Conservation (phyloP, 1,140 invertebrate species). For the Cylas formicarius region DNA sequence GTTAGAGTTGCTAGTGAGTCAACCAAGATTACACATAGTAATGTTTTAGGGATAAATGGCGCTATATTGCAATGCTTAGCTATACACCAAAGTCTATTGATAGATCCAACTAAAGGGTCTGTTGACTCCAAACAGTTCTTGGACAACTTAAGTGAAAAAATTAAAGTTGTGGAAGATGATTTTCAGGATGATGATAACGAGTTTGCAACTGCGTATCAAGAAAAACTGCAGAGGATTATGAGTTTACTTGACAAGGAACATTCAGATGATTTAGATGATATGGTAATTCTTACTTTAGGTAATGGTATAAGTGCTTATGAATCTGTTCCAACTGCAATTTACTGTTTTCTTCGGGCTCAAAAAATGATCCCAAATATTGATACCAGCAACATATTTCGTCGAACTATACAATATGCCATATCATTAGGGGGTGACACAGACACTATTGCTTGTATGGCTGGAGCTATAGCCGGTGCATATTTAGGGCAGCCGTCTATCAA, state of each 20-base stretch:
- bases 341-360: slow-evolving; percentile 59
- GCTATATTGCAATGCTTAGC: slow-evolving; percentile 57
- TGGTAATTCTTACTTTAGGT: slow-evolving; percentile 53
- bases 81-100: slow-evolving; percentile 48
- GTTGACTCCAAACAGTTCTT: slow-evolving; percentile 49
- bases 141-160: slow-evolving; percentile 50
- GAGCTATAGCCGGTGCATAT: slow-evolving; percentile 66
- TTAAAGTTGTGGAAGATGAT: slow-evolving; percentile 47
- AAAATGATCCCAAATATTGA: slow-evolving; percentile 49
- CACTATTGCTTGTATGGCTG: slow-evolving; percentile 74
- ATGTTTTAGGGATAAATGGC: slow-evolving; percentile 59
- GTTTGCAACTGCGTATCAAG: slow-evolving; percentile 42
- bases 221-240: slow-evolving; percentile 47
- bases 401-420: slow-evolving; percentile 63
- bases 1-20: slow-evolving; percentile 46
- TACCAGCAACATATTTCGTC: slow-evolving; percentile 47
- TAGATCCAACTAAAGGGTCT: slow-evolving; percentile 42
- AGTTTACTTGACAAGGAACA: slow-evolving; percentile 41
- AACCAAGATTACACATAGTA: slow-evolving; percentile 61
- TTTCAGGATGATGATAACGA: slow-evolving; percentile 17
- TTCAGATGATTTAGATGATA: slow-evolving; percentile 40
- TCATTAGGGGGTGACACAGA: slow-evolving; percentile 73
- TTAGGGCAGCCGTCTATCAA: slow-evolving; percentile 59
- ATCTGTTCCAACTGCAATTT: slow-evolving; percentile 73
- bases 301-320: slow-evolving; percentile 56